Conservation (phyloP, 23 tunicate species). For the Styela plicata region DNA sequence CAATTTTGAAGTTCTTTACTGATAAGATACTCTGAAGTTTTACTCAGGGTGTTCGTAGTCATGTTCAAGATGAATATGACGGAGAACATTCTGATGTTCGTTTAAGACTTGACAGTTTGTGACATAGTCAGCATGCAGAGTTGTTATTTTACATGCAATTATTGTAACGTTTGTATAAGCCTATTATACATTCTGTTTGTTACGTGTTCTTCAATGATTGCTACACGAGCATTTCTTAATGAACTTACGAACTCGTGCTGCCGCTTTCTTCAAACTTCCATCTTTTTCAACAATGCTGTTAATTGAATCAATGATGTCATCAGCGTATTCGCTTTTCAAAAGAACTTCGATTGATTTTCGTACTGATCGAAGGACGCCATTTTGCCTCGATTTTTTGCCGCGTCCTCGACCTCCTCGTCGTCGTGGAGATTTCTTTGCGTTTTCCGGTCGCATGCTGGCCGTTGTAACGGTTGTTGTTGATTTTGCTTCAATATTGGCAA, state of each 20-base stretch:
- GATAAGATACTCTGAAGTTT: too few species aligned
- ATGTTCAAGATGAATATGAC: too few species aligned
- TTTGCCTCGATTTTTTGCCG: background rate
- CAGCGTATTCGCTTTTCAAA: constrained; percentile 6
- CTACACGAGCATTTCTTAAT: background rate
- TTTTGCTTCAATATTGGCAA: background rate
- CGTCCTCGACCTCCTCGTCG: background rate
- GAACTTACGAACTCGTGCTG: constrained; percentile 12
- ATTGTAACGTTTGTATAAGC: too few species aligned
- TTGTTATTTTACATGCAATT: background rate
- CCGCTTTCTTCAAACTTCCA: background rate
- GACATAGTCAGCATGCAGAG: background rate
- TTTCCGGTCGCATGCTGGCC: background rate
- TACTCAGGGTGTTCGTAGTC: too few species aligned
- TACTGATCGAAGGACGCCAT: background rate
- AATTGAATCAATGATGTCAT: constrained; percentile 7
- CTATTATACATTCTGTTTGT: background rate
- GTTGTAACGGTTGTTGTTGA: background rate
- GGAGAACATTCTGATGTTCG: background rate
- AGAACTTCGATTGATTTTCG: background rate
- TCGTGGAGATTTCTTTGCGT: background rate
- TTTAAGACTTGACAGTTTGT: background rate
- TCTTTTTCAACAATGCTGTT: constrained; percentile 1
- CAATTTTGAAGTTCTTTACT: too few species aligned
- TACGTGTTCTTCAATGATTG: background rate